phyloP scores from a whole-genome alignment of 1,140 invertebrate species.

The Drosophila repletoides region DNA sequence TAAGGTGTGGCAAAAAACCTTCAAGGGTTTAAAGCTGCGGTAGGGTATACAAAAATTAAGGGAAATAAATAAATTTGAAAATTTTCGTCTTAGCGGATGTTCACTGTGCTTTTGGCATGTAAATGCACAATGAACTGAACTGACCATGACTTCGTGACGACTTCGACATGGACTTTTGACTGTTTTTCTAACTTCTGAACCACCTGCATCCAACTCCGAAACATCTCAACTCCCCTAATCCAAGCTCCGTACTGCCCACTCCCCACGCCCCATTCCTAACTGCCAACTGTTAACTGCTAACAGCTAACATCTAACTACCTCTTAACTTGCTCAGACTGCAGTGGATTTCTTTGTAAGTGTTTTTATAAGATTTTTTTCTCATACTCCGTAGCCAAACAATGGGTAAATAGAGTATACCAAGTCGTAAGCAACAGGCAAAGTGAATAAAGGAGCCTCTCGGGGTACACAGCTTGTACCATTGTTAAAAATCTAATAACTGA shows the following conservation, averaged over 20 bases:
- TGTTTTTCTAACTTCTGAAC: background rate
- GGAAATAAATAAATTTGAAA: too few relatives aligned
- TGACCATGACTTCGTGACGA: constrained; percentile 46
- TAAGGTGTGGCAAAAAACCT: background rate
- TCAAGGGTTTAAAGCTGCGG: background rate
- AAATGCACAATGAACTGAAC: constrained; percentile 35
- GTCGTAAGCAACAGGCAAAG: too few relatives aligned
- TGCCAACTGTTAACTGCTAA: too few relatives aligned
- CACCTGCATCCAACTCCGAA: background rate
- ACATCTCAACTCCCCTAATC: too few relatives aligned
- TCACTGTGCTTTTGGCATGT: constrained; percentile 21
- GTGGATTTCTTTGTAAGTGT: constrained; percentile 23
- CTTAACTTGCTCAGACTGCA: constrained; percentile 15
- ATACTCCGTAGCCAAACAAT: too few relatives aligned
- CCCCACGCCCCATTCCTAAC: background rate
- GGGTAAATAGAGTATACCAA: too few relatives aligned
- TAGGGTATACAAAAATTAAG: too few relatives aligned
- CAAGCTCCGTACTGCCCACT: background rate
- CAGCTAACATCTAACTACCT: constrained; percentile 13
- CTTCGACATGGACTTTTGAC: constrained; percentile 34
- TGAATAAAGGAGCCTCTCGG: too few relatives aligned
- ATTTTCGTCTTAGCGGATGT: background rate
- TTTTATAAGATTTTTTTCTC: too few relatives aligned
- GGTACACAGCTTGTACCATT: too few relatives aligned
- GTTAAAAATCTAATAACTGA: too few relatives aligned